Conservation (phyloP, 2,888 invertebrate species). For the Lasius fuliginosus region DNA sequence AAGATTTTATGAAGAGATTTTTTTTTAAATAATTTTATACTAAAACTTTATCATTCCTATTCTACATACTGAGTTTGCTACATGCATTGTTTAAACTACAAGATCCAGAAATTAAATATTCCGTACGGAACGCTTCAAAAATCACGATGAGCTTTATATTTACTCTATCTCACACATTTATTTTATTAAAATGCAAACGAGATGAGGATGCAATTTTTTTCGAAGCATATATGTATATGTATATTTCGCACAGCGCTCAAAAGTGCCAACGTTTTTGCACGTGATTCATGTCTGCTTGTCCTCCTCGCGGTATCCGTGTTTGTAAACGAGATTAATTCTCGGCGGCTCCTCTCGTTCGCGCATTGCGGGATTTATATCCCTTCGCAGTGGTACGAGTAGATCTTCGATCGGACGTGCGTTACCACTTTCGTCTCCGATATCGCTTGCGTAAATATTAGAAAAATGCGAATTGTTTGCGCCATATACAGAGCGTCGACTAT, state of each 20-base stretch:
- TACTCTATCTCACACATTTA: background rate
- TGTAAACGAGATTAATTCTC: constrained; percentile 47
- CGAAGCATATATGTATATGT: background rate
- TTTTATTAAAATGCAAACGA: background rate
- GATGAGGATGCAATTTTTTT: too few species aligned
- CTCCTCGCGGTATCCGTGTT: constrained; percentile 20
- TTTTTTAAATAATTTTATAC: background rate
- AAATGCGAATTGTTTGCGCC: constrained; percentile 25
- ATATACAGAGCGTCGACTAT: background rate
- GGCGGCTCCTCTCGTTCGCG: constrained; percentile 4
- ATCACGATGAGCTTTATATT: constrained; percentile 8
- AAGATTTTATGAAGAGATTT: background rate
- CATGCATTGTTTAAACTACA: background rate
- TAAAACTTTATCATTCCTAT: background rate
- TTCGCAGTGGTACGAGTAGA: constrained; percentile 50
- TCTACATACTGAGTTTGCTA: background rate
- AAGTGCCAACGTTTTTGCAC: constrained; percentile 23
- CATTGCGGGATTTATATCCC: constrained; percentile 25
- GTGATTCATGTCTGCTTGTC: constrained; percentile 31
- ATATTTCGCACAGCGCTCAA: background rate
- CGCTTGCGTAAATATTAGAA: constrained; percentile 34
- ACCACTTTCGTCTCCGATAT: constrained; percentile 8
- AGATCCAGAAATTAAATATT: constrained; percentile 22
- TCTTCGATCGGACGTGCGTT: constrained; percentile 45
- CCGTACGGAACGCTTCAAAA: background rate